Evolutionary conservation across 2,113 vertebrate species (phyloP), one percentile per base, ranked within the genome.

Genomic region (Poeciliopsis occidentalis): DNA sequence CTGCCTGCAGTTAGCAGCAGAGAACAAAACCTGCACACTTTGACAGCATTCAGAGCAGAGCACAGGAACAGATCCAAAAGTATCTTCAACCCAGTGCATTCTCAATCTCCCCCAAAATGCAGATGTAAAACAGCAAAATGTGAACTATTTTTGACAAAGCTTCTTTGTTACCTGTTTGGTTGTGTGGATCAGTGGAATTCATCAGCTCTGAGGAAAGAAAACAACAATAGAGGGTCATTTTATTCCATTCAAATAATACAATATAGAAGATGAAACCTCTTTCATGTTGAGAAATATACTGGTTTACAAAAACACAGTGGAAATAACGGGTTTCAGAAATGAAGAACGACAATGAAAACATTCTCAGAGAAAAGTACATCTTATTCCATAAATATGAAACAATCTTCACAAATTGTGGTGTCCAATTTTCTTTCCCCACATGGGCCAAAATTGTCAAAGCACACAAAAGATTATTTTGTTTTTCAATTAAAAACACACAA

Each of bases 1-100:
- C 73, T 76, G 80, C 82, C 79, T 73, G 73, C 79, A 71, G 80
- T 54, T 30, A 8, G 74, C n/a, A 27, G 75, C 22, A 60, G 71
- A n/a, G 70, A 69, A 65, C 69, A 47, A 31, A 93, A n/a, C 95
- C 95, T 89, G 96, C 93, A 87, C 95, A 96, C 82, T 95, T 37
- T 89, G 82, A 57, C 51, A 24, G 24, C 24, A 8, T n/a, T 90
- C 94, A 29, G 95, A 94, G 0, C 94, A 95, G 90, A 94, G 96
- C 37, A 95, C 95, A 0, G 94, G 93, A 32, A 78, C 96, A 96
- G 85, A 93, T 93, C 70, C 88, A 91, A 47, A 83, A 91, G 78
- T 91, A 88, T 94, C 92, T 93, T 92, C 10, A 89, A 82, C n/a
- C 90, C 90, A 41, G 66, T 84, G 82, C 95, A 96, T 39, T 89